Conservation (phyloP, 2,113 vertebrate genomes). For the Apus apus region DNA sequence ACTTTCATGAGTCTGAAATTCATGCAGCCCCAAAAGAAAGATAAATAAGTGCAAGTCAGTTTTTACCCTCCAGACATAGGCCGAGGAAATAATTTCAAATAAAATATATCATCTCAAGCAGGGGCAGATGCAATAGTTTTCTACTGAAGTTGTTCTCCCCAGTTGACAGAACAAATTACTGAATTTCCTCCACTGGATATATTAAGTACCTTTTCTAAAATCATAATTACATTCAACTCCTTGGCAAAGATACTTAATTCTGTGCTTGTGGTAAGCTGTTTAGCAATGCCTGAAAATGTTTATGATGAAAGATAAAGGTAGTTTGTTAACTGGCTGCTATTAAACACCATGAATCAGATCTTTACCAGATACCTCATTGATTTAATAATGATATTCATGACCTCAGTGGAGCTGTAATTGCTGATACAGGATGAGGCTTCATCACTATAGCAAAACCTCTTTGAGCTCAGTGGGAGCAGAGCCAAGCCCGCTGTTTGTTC, state of each 20-base stretch:
- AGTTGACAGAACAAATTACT: conserved; percentile 65
- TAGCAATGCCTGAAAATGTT: background rate
- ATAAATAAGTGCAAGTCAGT: conserved; percentile 79
- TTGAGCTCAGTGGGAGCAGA: background rate
- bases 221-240: conserved; percentile 31
- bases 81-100: conserved; percentile 77
- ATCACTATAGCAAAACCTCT: background rate
- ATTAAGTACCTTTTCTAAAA: conserved; percentile 60
- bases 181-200: conserved; percentile 44
- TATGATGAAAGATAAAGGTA: background rate
- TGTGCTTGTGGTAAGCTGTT: background rate
- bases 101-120: conserved; percentile 78
- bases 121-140: conserved; percentile 73
- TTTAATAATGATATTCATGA: background rate
- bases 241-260: conserved; percentile 10
- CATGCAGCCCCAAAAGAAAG: conserved; percentile 74
- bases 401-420: background rate
- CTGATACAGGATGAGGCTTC: background rate
- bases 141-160: conserved; percentile 58
- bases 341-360: background rate
- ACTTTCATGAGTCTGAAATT: conserved; percentile 76
- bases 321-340: background rate
- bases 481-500: background rate
- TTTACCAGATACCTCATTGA: background rate
- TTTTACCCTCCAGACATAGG: conserved; percentile 76